These are phyloP conservation scores for Crocallis elinguaria DNA, from an alignment of 2,888 invertebrate genomes.

Conservation along the genomic window DNA sequence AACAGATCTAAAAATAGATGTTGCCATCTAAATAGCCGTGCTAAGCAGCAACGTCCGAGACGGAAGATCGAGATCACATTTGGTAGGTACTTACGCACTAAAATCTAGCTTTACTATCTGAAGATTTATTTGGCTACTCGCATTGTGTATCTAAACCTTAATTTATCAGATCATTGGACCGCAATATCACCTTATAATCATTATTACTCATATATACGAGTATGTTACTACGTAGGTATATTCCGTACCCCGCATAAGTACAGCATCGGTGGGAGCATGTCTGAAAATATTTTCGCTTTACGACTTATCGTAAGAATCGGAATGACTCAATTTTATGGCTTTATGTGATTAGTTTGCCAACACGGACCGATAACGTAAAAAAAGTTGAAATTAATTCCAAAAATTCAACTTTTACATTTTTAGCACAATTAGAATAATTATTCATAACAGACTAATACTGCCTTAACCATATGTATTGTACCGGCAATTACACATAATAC, in stretches of 20 bases:
- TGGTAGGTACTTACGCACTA: neutral
- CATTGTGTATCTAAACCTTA: slow-evolving; percentile 21
- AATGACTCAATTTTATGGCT: slow-evolving; percentile 42
- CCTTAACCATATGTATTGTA: slow-evolving; percentile 11
- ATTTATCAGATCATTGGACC: slow-evolving; percentile 52
- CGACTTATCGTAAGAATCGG: slow-evolving; percentile 43
- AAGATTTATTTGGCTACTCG: neutral
- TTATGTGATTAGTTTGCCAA: slow-evolving; percentile 37
- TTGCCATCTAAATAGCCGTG: neutral
- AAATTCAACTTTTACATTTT: slow-evolving; percentile 20
- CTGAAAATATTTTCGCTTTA: slow-evolving; percentile 26
- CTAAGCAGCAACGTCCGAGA: neutral
- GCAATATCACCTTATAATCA: slow-evolving; percentile 45
- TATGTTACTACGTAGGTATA: neutral
- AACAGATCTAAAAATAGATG: slow-evolving; percentile 15
- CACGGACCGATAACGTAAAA: slow-evolving; percentile 23
- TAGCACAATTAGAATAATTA: slow-evolving; percentile 16
- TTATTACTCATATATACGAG: slow-evolving; percentile 23
- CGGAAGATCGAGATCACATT: slow-evolving; percentile 1
- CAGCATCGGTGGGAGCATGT: slow-evolving; percentile 20
- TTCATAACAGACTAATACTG: slow-evolving; percentile 32
- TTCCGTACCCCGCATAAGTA: neutral
- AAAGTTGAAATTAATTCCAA: neutral
- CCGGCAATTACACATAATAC: slow-evolving; percentile 12
- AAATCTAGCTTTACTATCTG: neutral